These are phyloP conservation scores for Tauraco hartlaubi DNA, from an alignment of 2,797 vertebrate species.

Conservation along the genomic window DNA sequence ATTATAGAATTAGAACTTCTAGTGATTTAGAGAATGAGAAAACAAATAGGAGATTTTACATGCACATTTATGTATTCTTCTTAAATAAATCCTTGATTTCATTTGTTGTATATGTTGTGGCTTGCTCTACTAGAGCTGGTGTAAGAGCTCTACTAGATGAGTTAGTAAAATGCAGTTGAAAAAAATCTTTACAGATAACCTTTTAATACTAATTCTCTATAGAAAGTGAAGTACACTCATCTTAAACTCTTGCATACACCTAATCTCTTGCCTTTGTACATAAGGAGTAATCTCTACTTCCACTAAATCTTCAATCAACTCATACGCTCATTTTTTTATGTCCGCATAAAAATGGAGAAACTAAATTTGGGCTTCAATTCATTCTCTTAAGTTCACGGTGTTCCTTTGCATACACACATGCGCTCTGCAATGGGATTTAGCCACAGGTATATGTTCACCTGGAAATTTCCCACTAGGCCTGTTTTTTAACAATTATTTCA, in stretches of 20 bases:
- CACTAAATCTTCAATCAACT: neutral
- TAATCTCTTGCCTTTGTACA: neutral
- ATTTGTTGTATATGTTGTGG: conserved; percentile 57
- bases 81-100: conserved; percentile 76
- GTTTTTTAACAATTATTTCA: neutral
- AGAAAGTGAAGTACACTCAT: neutral
- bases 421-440: neutral
- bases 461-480: neutral
- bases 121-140: neutral
- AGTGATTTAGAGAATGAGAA: conserved; percentile 71
- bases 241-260: neutral
- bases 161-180: conserved; percentile 3
- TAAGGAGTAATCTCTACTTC: neutral
- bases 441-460: neutral
- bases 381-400: fast-evolving
- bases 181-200: neutral
- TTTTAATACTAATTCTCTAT: neutral
- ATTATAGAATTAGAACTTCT: conserved; percentile 77
- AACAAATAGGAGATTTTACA: conserved; percentile 64
- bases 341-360: neutral
- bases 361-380: neutral
- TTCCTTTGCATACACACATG: fast-evolving
- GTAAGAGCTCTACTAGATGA: neutral
- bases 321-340: neutral
- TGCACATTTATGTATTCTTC: conserved; percentile 60